Conservation (phyloP, 1,140 invertebrate genomes). For the Ridgeia piscesae region DNA sequence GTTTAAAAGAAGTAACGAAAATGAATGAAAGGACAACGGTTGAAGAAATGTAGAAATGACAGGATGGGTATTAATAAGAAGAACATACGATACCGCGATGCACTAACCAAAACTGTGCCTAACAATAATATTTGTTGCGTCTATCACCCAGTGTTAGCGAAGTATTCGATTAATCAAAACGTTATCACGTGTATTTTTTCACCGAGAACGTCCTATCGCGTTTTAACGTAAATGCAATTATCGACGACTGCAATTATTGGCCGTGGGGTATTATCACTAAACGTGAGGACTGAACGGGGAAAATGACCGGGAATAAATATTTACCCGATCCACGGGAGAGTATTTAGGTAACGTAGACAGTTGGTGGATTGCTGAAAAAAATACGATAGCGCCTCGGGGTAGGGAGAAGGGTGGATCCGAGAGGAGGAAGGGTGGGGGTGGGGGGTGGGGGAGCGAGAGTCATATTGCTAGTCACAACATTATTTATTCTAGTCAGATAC, state of each 20-base stretch:
- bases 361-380: neutral
- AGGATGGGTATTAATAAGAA: too few relatives aligned
- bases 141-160: neutral
- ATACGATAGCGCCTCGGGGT: neutral
- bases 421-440: neutral
- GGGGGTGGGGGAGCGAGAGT: neutral
- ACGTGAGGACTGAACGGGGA: neutral
- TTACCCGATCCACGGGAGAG: neutral
- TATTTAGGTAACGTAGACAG: neutral
- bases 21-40: too few relatives aligned
- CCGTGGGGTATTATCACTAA: neutral
- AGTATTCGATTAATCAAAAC: neutral
- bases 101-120: neutral
- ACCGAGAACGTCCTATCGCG: neutral
- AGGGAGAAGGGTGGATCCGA: too few relatives aligned
- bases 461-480: neutral
- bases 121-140: neutral
- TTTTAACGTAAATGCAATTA: slow-evolving; percentile 6
- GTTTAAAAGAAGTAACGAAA: too few relatives aligned
- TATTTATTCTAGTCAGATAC: neutral
- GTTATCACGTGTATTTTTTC: neutral
- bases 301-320: neutral
- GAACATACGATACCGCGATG: neutral
- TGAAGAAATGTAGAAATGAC: too few relatives aligned
- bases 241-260: neutral